Evolutionary conservation across 2,113 vertebrate genomes (phyloP).

Genomic region (Malaclemys terrapin): DNA sequence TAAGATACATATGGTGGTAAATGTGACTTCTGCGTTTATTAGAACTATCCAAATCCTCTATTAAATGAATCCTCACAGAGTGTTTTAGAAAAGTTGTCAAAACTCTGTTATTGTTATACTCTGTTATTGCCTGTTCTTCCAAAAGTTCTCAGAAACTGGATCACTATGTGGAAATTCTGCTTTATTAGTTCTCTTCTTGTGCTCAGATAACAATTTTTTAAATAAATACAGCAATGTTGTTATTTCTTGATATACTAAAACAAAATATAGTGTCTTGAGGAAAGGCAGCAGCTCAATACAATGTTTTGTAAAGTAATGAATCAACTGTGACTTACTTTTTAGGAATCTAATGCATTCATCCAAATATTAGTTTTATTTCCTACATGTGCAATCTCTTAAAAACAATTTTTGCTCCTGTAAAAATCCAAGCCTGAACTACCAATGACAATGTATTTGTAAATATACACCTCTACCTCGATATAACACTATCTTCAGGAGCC

Average conservation of each 20-base stretch:
- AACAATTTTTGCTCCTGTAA: background rate
- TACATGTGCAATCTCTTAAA: fast-evolving
- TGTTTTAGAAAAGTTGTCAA: background rate
- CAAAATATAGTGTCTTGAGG: background rate
- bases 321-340: background rate
- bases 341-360: fast-evolving
- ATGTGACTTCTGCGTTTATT: background rate
- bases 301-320: background rate
- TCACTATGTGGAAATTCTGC: background rate
- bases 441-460: background rate
- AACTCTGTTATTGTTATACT: background rate
- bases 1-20: background rate
- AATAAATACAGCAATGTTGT: background rate
- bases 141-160: background rate
- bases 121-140: background rate
- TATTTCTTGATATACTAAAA: background rate
- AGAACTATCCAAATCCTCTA: conserved; percentile 1
- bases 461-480: too few species aligned
- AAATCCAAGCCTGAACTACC: background rate
- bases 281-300: background rate
- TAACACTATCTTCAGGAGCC: too few species aligned
- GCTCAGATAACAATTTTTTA: background rate
- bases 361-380: background rate
- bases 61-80: background rate
- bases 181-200: background rate